Percentiles rank a stretch among this genome's conserved stretches.
phyloP scores from a whole-genome alignment of 2,888 invertebrate genomes.

The Anarsia innoxiella region DNA sequence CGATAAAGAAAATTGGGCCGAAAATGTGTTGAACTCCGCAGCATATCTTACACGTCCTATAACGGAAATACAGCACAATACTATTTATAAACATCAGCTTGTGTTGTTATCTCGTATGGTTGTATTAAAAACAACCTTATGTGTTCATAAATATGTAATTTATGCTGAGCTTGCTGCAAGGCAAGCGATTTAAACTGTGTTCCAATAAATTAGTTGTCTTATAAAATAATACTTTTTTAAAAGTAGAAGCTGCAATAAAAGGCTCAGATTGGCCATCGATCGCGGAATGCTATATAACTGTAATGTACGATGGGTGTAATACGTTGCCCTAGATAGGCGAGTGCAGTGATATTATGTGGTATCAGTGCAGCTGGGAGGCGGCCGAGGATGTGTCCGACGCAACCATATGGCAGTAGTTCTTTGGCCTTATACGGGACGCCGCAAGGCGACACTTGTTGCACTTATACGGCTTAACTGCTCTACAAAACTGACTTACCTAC shows the following conservation, averaged over 20 bases:
- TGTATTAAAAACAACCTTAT: conserved; percentile 27
- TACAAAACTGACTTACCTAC: conserved; percentile 42
- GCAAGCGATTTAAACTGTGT: no score
- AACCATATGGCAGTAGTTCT: conserved; percentile 67
- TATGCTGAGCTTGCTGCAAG: conserved; percentile 22
- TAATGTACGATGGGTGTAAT: conserved; percentile 19
- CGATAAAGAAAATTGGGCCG: conserved; percentile 17
- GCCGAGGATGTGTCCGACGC: conserved; percentile 60
- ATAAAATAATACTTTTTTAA: no score
- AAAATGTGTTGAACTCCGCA: conserved; percentile 45
- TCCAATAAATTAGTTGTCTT: no score
- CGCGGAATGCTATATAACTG: conserved; percentile 12
- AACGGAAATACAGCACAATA: neutral
- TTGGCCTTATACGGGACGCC: conserved; percentile 64
- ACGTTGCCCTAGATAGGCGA: conserved; percentile 31
- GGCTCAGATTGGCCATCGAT: conserved; percentile 11
- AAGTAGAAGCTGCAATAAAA: no score
- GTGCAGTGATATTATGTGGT: conserved; percentile 20
- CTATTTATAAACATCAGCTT: conserved; percentile 14
- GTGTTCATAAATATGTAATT: conserved; percentile 27
- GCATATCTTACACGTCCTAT: conserved; percentile 4
- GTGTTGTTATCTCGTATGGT: conserved; percentile 32
- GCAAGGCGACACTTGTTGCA: conserved; percentile 74
- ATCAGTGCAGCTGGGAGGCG: conserved; percentile 37
- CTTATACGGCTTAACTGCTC: conserved; percentile 71